Base-by-base conservation (phyloP, 64 coral and sea anemone genomes). In the Cladopsammia gracilis region DNA sequence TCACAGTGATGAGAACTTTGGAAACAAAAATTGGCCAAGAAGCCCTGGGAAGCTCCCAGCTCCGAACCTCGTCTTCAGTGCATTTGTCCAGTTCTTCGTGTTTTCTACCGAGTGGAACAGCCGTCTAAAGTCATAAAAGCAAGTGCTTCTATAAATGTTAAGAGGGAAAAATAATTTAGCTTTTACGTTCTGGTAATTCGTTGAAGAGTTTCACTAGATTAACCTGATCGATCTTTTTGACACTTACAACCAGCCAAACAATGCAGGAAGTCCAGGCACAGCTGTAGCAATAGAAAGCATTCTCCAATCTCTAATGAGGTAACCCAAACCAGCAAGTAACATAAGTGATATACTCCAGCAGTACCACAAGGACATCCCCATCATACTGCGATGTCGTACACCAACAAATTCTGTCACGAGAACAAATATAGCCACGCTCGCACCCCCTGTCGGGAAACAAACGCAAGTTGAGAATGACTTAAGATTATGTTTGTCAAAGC, bases 191-290 rank as follows among this genome's bases (percentile, higher is more conserved):
- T 34, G 0, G 2, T 34, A 34, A 34, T 34, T 34, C 34, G 34
- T 34, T 34, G 34, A 34, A 34, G 34, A 34, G 34, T 34, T 34
- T 34, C 34, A 34, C 34, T 34, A 34, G 2, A 34, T 34, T 34
- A 34, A 34, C 34, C 34, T 2, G 34, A 34, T 34, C 34, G 34
- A 34, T 34, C 34, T 34, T 34, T 54, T 10, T 70, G 1, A 10
- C 60, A 85, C 88, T 91, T 90, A 95, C 93, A 89, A 90, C 93
- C 93, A 95, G 65, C 83, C 90, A 18, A 95, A 51, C 54, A 95
- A 70, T 13, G 51, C 58, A 12, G 90, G 67, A 43, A 95, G 6
- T 59, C 88, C 93, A n/a, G 89, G 93, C 15, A 75, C 80, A 8
- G 88, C 57, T 15, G 88, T 91, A 10, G 83, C 45, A 50, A 95